Evolutionary conservation across 2,888 invertebrate genomes (phyloP).

Genomic region (Uropetala carovei): DNA sequence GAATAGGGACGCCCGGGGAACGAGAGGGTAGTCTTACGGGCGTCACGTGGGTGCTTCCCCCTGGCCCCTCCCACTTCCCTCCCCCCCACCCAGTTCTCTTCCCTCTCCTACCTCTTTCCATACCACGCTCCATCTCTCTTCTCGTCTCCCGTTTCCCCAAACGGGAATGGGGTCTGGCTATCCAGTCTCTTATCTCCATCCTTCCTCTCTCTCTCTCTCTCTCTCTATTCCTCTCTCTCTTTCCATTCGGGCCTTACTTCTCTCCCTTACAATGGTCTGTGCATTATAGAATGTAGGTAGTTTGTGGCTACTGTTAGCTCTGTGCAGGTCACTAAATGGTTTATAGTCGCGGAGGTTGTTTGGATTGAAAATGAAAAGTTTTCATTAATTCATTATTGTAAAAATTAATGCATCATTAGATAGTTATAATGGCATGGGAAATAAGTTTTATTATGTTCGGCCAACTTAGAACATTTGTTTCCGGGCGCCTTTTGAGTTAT

Average conservation of each 20-base stretch:
- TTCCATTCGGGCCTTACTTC: not conserved
- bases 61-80: slow-evolving; percentile 57
- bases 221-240: not conserved
- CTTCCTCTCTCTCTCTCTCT: not conserved
- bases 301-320: no score
- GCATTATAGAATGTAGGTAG: no score
- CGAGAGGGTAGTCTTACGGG: slow-evolving; percentile 46
- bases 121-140: not conserved
- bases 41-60: slow-evolving; percentile 62
- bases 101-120: not conserved
- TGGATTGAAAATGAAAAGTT: no score
- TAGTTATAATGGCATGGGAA: no score
- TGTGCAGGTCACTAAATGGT: no score
- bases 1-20: slow-evolving; percentile 43
- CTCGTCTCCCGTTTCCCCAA: no score
- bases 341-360: no score
- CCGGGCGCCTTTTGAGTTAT: no score
- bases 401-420: no score
- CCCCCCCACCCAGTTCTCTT: not conserved
- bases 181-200: not conserved
- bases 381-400: no score
- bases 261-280: not conserved
- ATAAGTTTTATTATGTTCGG: no score
- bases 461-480: no score
- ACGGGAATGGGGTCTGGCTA: not conserved